Base-by-base conservation (phyloP, 2,888 invertebrate species). In the Microctonus aethiopoides region DNA sequence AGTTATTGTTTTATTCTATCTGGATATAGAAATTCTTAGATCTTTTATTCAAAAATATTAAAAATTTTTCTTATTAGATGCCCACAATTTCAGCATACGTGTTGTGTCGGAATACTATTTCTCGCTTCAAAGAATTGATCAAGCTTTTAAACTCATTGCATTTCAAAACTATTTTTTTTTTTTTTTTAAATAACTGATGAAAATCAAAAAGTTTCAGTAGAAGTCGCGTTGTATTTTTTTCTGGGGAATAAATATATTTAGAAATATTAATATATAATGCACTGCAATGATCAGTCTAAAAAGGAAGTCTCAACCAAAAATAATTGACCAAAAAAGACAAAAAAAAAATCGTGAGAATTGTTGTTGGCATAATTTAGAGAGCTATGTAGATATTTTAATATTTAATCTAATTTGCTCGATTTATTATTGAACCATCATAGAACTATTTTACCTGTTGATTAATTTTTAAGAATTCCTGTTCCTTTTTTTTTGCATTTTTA, bases 141-240 rank as follows among this genome's bases (percentile, higher is more conserved):
- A 1, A 22, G 22, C 61, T 71, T 63, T 16, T 36, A 67, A 39
- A 39, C 39, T 39, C 39, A n/a, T 13, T 11, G n/a, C n/a, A n/a
- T n/a, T n/a, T n/a, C n/a, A n/a, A n/a, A n/a, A n/a, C n/a, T n/a
- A n/a, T n/a, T n/a, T n/a, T n/a, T n/a, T n/a, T n/a, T n/a, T n/a
- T n/a, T n/a, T n/a, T n/a, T n/a, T n/a, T n/a, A n/a, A n/a, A n/a
- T n/a, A n/a, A n/a, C n/a, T n/a, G n/a, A n/a, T n/a, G n/a, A n/a
- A n/a, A n/a, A n/a, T n/a, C n/a, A n/a, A n/a, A n/a, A n/a, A n/a
- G n/a, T n/a, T n/a, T n/a, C n/a, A n/a, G n/a, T n/a, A n/a, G n/a
- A n/a, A n/a, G 4, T n/a, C 39, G 13, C 1, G 39, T 39, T n/a
- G 3, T 13, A 1, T 39, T 13, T 13, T 3, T 39, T 39, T 39